phyloP scores from a whole-genome alignment of 2,888 invertebrate species.

The Notodromas monacha region DNA sequence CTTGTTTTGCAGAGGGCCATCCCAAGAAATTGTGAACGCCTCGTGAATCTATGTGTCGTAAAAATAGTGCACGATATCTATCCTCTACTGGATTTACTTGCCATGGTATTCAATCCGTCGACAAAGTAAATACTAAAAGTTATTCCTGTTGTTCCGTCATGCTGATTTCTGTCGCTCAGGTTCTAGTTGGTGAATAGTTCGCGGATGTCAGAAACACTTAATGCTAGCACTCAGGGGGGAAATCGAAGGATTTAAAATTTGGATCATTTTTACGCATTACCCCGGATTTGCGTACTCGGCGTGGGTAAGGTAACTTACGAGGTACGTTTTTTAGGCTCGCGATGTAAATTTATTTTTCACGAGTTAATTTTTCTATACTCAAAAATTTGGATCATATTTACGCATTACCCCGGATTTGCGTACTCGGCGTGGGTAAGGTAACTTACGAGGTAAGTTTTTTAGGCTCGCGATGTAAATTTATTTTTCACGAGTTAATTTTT shows the following conservation, averaged over 20 bases:
- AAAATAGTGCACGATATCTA: conserved; percentile 68
- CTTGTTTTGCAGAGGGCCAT: conserved; percentile 33
- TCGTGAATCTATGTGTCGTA: conserved; percentile 65
- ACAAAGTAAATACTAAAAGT: conserved; percentile 32
- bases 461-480: too few species aligned
- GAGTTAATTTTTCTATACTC: too few species aligned
- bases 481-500: too few species aligned
- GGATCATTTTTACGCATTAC: conserved; percentile 34
- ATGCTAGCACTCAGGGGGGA: conserved; percentile 21
- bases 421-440: conserved; percentile 95
- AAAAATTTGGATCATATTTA: too few species aligned
- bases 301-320: conserved; percentile 86
- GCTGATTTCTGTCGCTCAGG: conserved; percentile 18
- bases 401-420: too few species aligned
- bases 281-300: conserved; percentile 50
- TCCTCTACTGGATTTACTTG: conserved; percentile 57
- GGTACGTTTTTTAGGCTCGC: too few species aligned
- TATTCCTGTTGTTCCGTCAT: conserved; percentile 7
- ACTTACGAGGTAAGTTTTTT: conserved; percentile 85
- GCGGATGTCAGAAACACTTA: conserved; percentile 34
- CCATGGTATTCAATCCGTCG: conserved; percentile 73
- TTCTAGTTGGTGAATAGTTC: conserved; percentile 57
- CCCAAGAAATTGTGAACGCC: conserved; percentile 59
- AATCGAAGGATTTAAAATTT: conserved; percentile 20
- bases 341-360: too few species aligned